These are phyloP conservation scores for Nothocercus nigrocapillus DNA, from an alignment of 2,113 vertebrate species.

Conservation along the genomic window DNA sequence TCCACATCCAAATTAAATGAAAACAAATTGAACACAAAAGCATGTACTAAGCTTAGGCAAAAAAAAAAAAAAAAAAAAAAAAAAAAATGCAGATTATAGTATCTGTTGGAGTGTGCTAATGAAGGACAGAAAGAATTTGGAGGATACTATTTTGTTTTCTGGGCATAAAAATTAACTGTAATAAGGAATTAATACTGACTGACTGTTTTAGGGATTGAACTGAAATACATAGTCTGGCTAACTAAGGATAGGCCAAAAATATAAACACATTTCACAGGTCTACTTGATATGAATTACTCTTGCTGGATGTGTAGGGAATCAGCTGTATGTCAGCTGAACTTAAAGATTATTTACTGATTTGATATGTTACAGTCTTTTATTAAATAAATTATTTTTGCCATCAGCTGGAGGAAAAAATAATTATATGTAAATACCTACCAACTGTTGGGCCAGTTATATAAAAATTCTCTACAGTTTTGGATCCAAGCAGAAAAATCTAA, in stretches of 20 bases:
- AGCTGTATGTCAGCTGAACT: background rate
- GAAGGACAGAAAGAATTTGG: no score
- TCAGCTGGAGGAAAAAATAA: constrained; percentile 17
- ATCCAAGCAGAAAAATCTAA: background rate
- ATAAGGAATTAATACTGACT: no score
- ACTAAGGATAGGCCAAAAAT: background rate
- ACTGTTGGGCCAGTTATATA: background rate
- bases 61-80: no score
- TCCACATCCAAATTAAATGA: background rate
- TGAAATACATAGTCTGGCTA: background rate
- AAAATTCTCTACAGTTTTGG: background rate
- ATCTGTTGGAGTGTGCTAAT: no score
- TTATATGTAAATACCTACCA: background rate
- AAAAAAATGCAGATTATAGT: no score
- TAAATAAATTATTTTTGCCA: constrained; percentile 5
- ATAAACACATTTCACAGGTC: background rate
- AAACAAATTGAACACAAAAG: background rate
- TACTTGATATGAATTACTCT: background rate
- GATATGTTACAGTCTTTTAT: background rate
- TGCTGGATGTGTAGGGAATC: background rate
- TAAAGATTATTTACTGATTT: constrained; percentile 10
- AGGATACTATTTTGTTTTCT: no score
- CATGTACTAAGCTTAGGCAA: background rate
- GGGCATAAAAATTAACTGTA: no score
- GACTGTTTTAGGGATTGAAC: fast-evolving